Evolutionary conservation across 2,888 invertebrate species (phyloP), one percentile per base, ranked within the genome.

Genomic region (Cantharis rustica): DNA sequence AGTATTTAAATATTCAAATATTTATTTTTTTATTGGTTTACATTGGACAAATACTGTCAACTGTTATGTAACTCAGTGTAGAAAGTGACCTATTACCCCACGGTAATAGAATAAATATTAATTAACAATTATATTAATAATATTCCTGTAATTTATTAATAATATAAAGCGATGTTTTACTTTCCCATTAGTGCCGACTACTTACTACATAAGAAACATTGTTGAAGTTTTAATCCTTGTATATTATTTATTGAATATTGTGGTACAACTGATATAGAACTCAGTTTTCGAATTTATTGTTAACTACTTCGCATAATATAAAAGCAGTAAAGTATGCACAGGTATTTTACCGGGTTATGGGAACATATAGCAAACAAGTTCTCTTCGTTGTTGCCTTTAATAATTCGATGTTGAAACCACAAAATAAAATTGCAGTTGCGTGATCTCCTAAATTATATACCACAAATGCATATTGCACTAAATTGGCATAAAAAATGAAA

Each of bases 401-500:
- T 72, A 75, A 75, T 72, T 75, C 69, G 66, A 75, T 71, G 70
- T 23, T 63, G 23, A 75, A 15, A 61, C 72, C 69, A 68, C 64
- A 61, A 66, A 69, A 73, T 72, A 10, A 76, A 76, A 76, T 76
- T 72, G 72, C 76, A 69, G 63, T 70, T 73, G 76, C 76, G 76
- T 76, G 76, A 76, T 76, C 76, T 26, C 20, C 47, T 69, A 76
- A 76, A 76, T 76, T 76, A 73, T 69, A 76, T 63, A 70, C 69
- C 69, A 15, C 64, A 17, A 62, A 61, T 68, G 68, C 72, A 76
- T 72, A 75, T 16, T 70, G 76, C 72, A 76, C 72, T 72, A 69
- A 71, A 72, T 64, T 73, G 76, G 61, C 66, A 73, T 26, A 47
- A 76, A 76, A 69, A 69, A 66, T 20, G 13, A 20, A 20, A 20